Evolutionary conservation across 2,888 invertebrate species (phyloP).

Genomic region (Drosophila percnosoma): DNA sequence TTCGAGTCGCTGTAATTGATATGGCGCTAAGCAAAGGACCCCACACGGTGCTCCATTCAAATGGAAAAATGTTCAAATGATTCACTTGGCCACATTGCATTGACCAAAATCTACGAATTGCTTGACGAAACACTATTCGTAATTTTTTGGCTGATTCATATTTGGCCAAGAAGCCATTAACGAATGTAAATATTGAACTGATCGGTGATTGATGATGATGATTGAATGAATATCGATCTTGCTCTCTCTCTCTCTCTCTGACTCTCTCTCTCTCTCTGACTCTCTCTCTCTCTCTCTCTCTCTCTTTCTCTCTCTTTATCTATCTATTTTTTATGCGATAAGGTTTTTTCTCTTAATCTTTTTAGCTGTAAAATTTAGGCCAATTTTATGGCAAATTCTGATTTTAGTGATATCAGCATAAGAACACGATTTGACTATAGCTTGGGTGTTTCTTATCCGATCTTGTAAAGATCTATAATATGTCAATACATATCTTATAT

Average conservation of each 20-base stretch:
- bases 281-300: no score
- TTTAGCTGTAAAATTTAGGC: accelerated
- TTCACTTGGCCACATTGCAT: not conserved
- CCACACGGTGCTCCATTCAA: not conserved
- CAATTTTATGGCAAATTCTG: not conserved
- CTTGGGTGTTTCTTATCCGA: not conserved
- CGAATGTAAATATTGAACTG: not conserved
- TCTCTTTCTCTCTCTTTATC: not conserved
- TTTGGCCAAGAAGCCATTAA: not conserved
- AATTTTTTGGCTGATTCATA: not conserved
- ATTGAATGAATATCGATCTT: not conserved
- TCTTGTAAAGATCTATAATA: not conserved
- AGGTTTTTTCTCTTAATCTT: not conserved
- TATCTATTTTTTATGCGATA: not conserved
- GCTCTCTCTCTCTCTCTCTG: not conserved
- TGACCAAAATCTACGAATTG: not conserved
- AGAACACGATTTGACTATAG: not conserved
- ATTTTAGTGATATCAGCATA: not conserved
- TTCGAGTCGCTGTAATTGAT: conserved; percentile 34
- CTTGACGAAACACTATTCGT: not conserved
- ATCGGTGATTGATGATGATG: no score
- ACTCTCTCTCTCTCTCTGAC: no score
- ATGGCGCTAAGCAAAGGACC: conserved; percentile 29
- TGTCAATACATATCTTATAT: not conserved
- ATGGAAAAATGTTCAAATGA: not conserved